Evolutionary conservation across 2,797 vertebrate species (phyloP), one percentile per base, ranked within the genome.

Genomic region (Enoplosus armatus): DNA sequence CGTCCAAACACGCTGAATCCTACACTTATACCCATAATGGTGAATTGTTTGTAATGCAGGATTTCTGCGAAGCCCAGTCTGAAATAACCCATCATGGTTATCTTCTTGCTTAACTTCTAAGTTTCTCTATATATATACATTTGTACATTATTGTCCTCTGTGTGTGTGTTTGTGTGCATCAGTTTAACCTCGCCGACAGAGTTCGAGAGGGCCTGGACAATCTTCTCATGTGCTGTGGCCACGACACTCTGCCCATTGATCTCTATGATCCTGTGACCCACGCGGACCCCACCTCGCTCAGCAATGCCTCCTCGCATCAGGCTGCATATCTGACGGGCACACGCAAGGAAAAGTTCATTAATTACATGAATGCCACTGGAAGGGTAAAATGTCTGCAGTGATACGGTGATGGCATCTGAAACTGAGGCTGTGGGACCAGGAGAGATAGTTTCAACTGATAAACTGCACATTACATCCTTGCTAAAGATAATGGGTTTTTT

Each of bases 231-330:
- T 41, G 98, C 98, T 0, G 98, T 99, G 33, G 98, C 98, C 84
- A 99, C 98, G 20, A 99, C 98, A 0, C 98, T 99, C 93, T 99
- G 98, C 41, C 98, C 96, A 0, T 99, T 99, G 95, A 99, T 99
- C 94, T 99, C 98, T 16, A 99, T 99, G 77, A 99, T 99, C 26
- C 98, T 96, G 87, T 99, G 98, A 65, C 98, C 98, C 3, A 99
- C 98, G 0, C 98, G 94, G 4, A 99, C 98, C 0, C 98, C 98
- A 0, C 98, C 98, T 86, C 98, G 94, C 93, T 99, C 98, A 0
- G 98, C 98, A 26, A 99, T 99, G 59, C 98, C 98, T 0, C 98
- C 98, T 56, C 98, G 93, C 98, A 99, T 99, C 90, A 99, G 94
- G 87, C 98, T 99, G 95, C 98, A 99, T 70, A 99, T 99, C 98